Conservation (phyloP, 53 echinoderm and acorn worm species). For the Holothuria leucospilota region DNA sequence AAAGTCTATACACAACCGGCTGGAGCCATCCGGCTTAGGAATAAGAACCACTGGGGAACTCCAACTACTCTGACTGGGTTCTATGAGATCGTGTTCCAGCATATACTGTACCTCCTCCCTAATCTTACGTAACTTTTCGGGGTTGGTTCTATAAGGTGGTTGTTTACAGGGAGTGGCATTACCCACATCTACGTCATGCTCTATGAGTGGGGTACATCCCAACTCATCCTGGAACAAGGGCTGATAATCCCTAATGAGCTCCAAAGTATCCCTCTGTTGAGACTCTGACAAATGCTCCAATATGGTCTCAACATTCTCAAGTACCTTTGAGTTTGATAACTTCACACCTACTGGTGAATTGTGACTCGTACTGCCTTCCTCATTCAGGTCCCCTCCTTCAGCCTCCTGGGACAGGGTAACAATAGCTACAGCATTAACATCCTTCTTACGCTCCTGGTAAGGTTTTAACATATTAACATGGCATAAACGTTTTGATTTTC, state of each 20-base stretch:
- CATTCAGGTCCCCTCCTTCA: no score
- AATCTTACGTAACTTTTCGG: neutral
- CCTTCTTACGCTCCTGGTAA: neutral
- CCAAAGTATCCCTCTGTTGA: no score
- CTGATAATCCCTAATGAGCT: no score
- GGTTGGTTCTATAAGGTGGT: neutral
- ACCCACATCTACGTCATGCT: neutral
- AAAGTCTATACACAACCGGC: neutral
- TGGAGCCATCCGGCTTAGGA: neutral
- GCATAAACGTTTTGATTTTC: slow-evolving; percentile 7
- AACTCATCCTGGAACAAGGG: no score
- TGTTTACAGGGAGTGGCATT: neutral
- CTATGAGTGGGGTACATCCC: neutral
- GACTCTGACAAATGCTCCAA: no score
- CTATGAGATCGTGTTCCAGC: neutral
- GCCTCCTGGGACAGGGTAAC: no score
- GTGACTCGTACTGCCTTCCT: no score
- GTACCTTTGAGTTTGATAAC: no score
- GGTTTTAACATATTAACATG: slow-evolving; percentile 19
- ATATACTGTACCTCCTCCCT: slow-evolving; percentile 5
- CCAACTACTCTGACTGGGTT: neutral
- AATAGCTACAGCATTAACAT: no score
- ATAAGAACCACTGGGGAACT: neutral
- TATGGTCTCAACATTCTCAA: no score
- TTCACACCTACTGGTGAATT: no score